Conservation (phyloP, 1,140 invertebrate genomes). For the Leucophenga varia region DNA sequence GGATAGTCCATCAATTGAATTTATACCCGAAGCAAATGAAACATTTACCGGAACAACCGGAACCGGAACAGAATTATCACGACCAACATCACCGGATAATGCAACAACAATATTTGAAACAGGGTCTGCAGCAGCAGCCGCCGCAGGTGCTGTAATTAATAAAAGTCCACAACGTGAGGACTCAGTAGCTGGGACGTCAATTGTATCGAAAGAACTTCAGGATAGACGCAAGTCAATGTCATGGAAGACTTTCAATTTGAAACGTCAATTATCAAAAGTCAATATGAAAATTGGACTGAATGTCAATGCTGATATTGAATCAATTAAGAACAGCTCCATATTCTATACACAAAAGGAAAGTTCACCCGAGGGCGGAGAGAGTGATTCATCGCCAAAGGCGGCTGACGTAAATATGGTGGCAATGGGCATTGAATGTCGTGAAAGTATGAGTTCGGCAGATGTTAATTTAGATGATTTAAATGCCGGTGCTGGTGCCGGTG, state of each 20-base stretch:
- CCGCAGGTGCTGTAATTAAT: conserved; percentile 7
- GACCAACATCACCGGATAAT: conserved; percentile 34
- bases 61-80: conserved; percentile 20
- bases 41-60: conserved; percentile 4
- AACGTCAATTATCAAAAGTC: conserved; percentile 77
- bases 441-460: conserved; percentile 3
- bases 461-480: neutral
- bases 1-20: conserved; percentile 50
- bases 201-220: conserved; percentile 35
- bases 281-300: conserved; percentile 68
- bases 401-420: no score
- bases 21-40: conserved; percentile 43
- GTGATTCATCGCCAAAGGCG: conserved; percentile 1
- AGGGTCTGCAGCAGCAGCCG: conserved; percentile 13
- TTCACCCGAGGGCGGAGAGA: conserved; percentile 30
- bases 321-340: conserved; percentile 55
- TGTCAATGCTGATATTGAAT: conserved; percentile 61
- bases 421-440: conserved; percentile 1
- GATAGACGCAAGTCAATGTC: conserved; percentile 62
- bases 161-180: conserved; percentile 47
- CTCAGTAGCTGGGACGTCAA: conserved; percentile 14
- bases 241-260: conserved; percentile 74
- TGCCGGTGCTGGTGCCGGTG: neutral
- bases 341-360: conserved; percentile 58
- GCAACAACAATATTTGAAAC: conserved; percentile 6